Percentiles rank a stretch among this genome's conserved stretches.
phyloP scores from a whole-genome alignment of 2,888 invertebrate genomes.

The Drosophila formosana region DNA sequence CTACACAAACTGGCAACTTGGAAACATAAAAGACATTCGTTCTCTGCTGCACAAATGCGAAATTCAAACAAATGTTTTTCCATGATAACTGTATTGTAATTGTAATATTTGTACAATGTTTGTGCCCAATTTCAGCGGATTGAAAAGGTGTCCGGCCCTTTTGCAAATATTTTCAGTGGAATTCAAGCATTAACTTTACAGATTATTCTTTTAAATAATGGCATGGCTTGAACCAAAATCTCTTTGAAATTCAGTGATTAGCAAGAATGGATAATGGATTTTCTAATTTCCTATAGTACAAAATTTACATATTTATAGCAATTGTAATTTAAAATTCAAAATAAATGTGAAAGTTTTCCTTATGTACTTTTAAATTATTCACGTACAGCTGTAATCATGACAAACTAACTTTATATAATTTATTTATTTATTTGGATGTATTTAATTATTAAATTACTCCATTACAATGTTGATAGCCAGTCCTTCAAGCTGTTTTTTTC shows the following conservation, averaged over 20 bases:
- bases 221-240: not conserved
- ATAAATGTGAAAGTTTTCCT: too few relatives aligned
- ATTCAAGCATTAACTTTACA: not conserved
- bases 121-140: not conserved
- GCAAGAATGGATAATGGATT: not conserved
- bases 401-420: too few relatives aligned
- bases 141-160: not conserved
- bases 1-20: conserved; percentile 1
- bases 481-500: too few relatives aligned
- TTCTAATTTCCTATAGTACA: too few relatives aligned
- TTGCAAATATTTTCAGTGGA: not conserved
- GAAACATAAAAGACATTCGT: conserved; percentile 8
- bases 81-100: not conserved
- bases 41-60: not conserved
- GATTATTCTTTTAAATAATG: not conserved
- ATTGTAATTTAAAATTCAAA: too few relatives aligned
- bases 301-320: too few relatives aligned
- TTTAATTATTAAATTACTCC: too few relatives aligned
- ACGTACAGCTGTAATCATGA: too few relatives aligned
- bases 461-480: too few relatives aligned
- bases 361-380: too few relatives aligned
- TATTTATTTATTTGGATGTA: too few relatives aligned
- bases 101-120: not conserved
- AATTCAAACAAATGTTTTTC: not conserved
- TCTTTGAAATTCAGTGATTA: not conserved